A percentile compares a stretch with the other conserved stretches of the same genome.
Evolutionary conservation across 2,888 invertebrate species (phyloP).

Genomic region (Phania funesta): DNA sequence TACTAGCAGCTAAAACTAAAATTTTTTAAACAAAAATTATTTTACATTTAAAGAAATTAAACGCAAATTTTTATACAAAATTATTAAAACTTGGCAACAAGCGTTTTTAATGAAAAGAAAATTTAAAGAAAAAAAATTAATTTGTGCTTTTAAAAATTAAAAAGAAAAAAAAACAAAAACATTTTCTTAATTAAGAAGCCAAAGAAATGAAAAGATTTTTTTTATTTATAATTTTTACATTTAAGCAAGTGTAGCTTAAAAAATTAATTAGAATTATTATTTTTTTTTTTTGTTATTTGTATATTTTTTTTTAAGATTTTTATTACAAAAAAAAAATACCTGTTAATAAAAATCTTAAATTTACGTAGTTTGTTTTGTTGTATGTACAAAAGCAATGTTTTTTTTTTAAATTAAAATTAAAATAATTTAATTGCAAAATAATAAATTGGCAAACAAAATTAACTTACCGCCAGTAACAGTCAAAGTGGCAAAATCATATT

Average conservation of each 20-base stretch:
- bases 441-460: constrained; percentile 75
- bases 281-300: constrained; percentile 76
- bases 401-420: constrained; percentile 18
- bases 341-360: constrained; percentile 47
- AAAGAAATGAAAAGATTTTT: constrained; percentile 39
- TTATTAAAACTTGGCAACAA: constrained; percentile 49
- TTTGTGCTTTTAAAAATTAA: constrained; percentile 59
- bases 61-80: constrained; percentile 13
- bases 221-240: constrained; percentile 60
- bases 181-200: constrained; percentile 45
- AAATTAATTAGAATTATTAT: constrained; percentile 60
- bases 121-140: constrained; percentile 27
- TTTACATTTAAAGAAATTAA: constrained; percentile 19
- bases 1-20: constrained; percentile 40
- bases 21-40: constrained; percentile 14
- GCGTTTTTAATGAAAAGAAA: constrained; percentile 10
- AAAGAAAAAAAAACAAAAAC: constrained; percentile 21
- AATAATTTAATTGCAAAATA: no score
- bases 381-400: constrained; percentile 80
- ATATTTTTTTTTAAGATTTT: constrained; percentile 72
- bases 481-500: constrained; percentile 96
- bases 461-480: constrained; percentile 95
- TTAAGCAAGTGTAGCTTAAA: constrained; percentile 66
- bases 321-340: background rate
- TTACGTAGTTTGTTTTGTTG: constrained; percentile 58